A percentile compares a stretch with the other conserved stretches of the same genome.
Conservation (phyloP, 2,113 vertebrate species). For the Aphyosemion australe region DNA sequence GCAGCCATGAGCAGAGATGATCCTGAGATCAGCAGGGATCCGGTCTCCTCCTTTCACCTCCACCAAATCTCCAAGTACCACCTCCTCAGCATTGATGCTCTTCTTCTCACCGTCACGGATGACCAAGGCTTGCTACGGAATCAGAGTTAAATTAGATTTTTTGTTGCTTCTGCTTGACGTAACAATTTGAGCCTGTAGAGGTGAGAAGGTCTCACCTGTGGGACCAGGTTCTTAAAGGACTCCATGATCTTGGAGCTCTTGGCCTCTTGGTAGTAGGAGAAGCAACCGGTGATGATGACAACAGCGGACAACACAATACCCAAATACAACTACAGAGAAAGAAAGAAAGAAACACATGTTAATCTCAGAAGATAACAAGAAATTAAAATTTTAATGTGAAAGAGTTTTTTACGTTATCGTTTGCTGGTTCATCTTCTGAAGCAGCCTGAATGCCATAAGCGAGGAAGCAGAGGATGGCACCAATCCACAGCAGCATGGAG, state of each 20-base stretch:
- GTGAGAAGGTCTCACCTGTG: constrained; percentile 8
- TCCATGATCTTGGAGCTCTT: constrained; percentile 99
- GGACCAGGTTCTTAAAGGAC: constrained; percentile 98
- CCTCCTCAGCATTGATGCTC: constrained; percentile 90
- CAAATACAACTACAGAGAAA: constrained; percentile 88
- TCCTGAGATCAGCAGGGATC: constrained; percentile 91
- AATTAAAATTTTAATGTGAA: neutral
- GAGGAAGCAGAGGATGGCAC: constrained; percentile 93
- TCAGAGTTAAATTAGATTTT: neutral
- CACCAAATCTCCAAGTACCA: constrained; percentile 92
- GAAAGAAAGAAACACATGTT: neutral
- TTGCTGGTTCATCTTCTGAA: constrained; percentile 83
- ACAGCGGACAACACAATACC: constrained; percentile 92
- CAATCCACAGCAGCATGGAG: constrained; percentile 95
- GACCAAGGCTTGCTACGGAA: constrained; percentile 92
- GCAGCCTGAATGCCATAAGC: constrained; percentile 87
- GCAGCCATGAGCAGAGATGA: constrained; percentile 91
- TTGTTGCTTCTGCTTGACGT: too few relatives aligned
- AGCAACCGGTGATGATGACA: constrained; percentile 97
- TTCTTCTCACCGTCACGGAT: constrained; percentile 92
- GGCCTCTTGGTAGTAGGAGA: constrained; percentile 80
- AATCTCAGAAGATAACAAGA: neutral
- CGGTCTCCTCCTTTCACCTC: constrained; percentile 97
- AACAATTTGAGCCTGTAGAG: neutral
- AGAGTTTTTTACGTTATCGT: constrained; percentile 87